phyloP scores from a whole-genome alignment of 2,888 invertebrate species.

The Sinohyriopsis cumingii region DNA sequence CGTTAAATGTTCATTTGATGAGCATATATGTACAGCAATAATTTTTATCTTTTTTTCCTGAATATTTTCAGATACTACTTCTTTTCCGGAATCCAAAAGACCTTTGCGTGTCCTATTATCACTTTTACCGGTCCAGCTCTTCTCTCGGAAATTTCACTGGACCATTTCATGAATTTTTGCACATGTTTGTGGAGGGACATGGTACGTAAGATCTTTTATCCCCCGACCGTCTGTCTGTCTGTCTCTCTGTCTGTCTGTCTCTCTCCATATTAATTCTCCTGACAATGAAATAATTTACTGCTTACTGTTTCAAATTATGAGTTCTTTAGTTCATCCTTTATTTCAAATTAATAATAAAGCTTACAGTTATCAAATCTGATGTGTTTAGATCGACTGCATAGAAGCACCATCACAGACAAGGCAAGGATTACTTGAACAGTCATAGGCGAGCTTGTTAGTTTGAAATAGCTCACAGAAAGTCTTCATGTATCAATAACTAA shows the following conservation, averaged over 20 bases:
- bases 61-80: conserved; percentile 48
- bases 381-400: no score
- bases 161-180: conserved; percentile 70
- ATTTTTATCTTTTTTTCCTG: not conserved
- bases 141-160: conserved; percentile 69
- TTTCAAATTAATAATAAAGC: no score
- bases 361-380: no score
- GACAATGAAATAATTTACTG: not conserved
- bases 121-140: conserved; percentile 75
- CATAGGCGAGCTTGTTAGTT: no score
- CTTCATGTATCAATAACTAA: no score
- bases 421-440: no score
- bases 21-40: not conserved
- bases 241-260: no score
- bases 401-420: no score
- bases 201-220: conserved; percentile 33
- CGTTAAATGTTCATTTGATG: no score
- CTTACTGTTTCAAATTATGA: not conserved
- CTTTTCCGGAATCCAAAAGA: conserved; percentile 86
- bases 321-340: no score
- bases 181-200: conserved; percentile 69
- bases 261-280: no score
- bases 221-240: not conserved
- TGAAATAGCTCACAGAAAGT: no score
- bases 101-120: conserved; percentile 87